These are phyloP conservation scores for Catocala nupta DNA, from an alignment of 2,888 invertebrate genomes.

Conservation along the genomic window DNA sequence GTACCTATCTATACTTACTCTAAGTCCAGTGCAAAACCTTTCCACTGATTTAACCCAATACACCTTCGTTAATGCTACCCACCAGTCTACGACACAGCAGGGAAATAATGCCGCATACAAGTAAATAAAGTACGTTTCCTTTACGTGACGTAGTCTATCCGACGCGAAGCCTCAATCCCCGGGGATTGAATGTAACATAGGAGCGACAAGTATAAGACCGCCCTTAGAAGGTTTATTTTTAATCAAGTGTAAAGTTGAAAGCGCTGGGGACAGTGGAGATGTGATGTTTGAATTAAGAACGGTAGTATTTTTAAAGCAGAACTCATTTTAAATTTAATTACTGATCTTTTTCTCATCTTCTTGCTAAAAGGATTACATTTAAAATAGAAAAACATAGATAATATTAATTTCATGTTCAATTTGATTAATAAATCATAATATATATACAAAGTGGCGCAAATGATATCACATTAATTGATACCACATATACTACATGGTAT, in stretches of 20 bases:
- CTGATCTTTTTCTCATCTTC: too few relatives aligned
- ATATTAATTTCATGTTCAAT: too few relatives aligned
- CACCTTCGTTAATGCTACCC: too few relatives aligned
- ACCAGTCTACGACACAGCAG: not conserved
- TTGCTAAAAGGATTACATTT: too few relatives aligned
- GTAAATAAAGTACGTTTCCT: conserved; percentile 14
- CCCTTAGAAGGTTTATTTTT: conserved; percentile 3
- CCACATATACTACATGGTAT: too few relatives aligned
- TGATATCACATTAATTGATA: too few relatives aligned
- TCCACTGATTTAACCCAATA: not conserved
- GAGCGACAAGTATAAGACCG: conserved; percentile 5
- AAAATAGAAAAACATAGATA: too few relatives aligned
- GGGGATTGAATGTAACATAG: conserved; percentile 12
- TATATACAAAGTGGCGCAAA: too few relatives aligned
- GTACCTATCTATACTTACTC: not conserved
- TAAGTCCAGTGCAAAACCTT: not conserved
- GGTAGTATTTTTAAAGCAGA: not conserved
- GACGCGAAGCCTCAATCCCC: conserved; percentile 5
- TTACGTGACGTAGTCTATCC: not conserved
- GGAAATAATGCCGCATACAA: conserved; percentile 7
- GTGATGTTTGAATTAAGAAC: not conserved
- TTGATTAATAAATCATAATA: too few relatives aligned
- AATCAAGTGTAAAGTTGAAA: conserved; percentile 13
- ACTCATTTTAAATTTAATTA: too few relatives aligned
- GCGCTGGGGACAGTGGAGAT: not conserved